These are phyloP conservation scores for Rhabdophis nuchalis DNA, from an alignment of 2,797 vertebrate genomes.

Conservation along the genomic window DNA sequence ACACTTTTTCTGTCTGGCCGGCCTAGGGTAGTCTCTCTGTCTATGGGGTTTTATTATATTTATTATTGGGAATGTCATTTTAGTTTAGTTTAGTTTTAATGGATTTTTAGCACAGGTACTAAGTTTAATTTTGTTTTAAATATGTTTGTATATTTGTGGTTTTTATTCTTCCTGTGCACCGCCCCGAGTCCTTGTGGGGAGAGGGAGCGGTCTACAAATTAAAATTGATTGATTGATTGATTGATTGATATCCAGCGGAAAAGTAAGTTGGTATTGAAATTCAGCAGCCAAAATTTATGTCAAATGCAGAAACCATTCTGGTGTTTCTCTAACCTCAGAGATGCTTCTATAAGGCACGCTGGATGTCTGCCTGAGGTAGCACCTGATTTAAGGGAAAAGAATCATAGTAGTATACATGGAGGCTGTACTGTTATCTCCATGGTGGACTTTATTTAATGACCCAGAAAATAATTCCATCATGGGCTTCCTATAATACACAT, in stretches of 20 bases:
- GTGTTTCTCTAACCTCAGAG: not conserved
- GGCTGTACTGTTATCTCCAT: not conserved
- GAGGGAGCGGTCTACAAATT: no score
- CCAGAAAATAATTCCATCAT: not conserved
- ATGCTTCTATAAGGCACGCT: not conserved
- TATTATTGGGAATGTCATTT: no score
- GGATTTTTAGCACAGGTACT: no score
- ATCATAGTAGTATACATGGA: not conserved
- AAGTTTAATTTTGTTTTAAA: no score
- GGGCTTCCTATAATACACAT: not conserved
- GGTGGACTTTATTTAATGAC: not conserved
- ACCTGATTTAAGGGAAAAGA: not conserved
- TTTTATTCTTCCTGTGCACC: no score
- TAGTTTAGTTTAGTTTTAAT: no score
- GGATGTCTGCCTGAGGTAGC: not conserved
- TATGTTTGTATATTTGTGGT: no score
- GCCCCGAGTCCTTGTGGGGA: no score
- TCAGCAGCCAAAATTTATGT: not conserved
- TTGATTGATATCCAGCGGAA: not conserved
- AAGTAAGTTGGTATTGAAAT: not conserved
- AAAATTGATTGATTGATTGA: no score
- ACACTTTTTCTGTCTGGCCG: no score
- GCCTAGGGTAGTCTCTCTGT: no score
- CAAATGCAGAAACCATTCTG: not conserved
- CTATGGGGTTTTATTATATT: no score